Conservation (phyloP, 2,888 invertebrate genomes). For the Drosophila emarginata region DNA sequence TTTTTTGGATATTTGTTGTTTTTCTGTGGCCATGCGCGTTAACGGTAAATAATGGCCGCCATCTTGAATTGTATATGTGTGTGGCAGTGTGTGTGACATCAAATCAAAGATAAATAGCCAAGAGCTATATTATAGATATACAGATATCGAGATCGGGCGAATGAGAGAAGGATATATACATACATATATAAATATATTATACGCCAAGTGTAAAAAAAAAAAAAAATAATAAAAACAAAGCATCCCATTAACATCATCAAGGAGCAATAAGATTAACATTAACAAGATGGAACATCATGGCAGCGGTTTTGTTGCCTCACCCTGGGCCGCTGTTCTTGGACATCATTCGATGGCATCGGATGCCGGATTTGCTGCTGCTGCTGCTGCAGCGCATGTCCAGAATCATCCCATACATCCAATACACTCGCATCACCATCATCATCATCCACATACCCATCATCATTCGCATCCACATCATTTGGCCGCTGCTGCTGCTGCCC, state of each 20-base stretch:
- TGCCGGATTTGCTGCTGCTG: conserved; percentile 82
- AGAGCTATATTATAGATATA: conserved; percentile 35
- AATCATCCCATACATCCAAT: conserved; percentile 75
- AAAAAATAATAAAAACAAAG: neutral
- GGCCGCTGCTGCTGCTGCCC: conserved; percentile 81
- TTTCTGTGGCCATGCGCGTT: conserved; percentile 70
- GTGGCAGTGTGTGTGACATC: conserved; percentile 53
- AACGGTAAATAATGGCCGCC: conserved; percentile 79
- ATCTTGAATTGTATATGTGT: conserved; percentile 55
- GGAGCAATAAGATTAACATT: neutral
- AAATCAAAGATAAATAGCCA: conserved; percentile 66
- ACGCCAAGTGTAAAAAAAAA: conserved; percentile 8
- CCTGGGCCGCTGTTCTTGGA: conserved; percentile 90
- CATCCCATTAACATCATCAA: neutral
- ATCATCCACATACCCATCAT: conserved; percentile 83
- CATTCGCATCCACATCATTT: conserved; percentile 75
- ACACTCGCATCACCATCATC: conserved; percentile 83
- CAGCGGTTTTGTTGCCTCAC: conserved; percentile 88
- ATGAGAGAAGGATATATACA: neutral
- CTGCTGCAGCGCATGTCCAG: conserved; percentile 83
- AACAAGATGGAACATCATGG: conserved; percentile 90
- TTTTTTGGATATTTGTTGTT: conserved; percentile 39
- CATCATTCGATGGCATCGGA: conserved; percentile 82
- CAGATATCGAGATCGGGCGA: conserved; percentile 30
- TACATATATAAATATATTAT: too few relatives aligned